A percentile compares a stretch with the other conserved stretches of the same genome.
Evolutionary conservation across 1,140 invertebrate species (phyloP).

Genomic region (Centruroides sculpturatus): DNA sequence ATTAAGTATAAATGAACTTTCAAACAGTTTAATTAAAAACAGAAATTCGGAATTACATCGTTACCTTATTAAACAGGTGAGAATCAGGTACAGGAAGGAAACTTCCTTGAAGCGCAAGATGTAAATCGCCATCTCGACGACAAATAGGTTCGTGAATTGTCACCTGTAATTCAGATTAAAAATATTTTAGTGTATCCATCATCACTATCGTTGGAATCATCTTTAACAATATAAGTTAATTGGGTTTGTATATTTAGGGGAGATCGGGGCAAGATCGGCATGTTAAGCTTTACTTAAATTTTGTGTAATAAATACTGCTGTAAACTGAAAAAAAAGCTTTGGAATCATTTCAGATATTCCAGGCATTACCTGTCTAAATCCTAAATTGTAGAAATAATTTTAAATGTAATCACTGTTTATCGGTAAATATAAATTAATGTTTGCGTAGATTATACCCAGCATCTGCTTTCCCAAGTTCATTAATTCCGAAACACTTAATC

Average conservation of each 20-base stretch:
- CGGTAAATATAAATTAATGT: background rate
- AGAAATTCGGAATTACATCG: background rate
- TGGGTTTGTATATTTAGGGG: too few species aligned
- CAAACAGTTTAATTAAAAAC: background rate
- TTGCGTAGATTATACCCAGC: too few species aligned
- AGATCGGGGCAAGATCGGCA: too few species aligned
- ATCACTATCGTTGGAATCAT: too few species aligned
- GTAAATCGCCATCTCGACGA: conserved; percentile 24
- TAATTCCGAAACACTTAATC: conserved; percentile 23
- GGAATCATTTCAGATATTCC: conserved; percentile 27
- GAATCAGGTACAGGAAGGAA: conserved; percentile 26
- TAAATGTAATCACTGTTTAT: background rate
- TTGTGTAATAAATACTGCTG: too few species aligned
- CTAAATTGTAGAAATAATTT: background rate
- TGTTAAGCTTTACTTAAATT: too few species aligned
- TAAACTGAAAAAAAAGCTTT: too few species aligned
- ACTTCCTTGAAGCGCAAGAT: conserved; percentile 29
- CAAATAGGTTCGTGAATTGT: conserved; percentile 28
- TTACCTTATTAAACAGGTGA: conserved; percentile 16
- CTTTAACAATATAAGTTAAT: too few species aligned
- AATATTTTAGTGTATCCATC: too few species aligned
- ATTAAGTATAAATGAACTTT: background rate
- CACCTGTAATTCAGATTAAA: conserved; percentile 15
- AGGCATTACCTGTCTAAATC: conserved; percentile 22
- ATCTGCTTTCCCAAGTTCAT: conserved; percentile 25